Conservation (phyloP, 1,140 invertebrate species). For the Drosophila tsacasi region DNA sequence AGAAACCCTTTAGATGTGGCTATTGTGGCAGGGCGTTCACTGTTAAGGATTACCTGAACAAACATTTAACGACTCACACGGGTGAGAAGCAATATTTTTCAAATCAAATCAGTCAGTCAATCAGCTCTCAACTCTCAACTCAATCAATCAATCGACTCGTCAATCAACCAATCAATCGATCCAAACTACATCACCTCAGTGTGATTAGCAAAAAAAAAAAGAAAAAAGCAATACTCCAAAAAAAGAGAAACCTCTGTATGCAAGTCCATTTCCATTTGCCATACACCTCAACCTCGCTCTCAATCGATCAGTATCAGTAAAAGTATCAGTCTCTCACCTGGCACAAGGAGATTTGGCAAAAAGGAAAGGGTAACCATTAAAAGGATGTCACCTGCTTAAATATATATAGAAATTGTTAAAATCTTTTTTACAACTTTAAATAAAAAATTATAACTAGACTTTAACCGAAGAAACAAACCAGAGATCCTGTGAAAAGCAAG, state of each 20-base stretch:
- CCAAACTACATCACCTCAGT: conserved; percentile 44
- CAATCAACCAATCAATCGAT: conserved; percentile 54
- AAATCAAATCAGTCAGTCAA: conserved; percentile 84
- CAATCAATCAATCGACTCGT: conserved; percentile 65
- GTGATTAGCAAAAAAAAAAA: conserved; percentile 39
- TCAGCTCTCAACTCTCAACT: conserved; percentile 72
- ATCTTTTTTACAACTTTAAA: background rate
- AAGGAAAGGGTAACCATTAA: background rate
- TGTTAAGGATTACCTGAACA: conserved; percentile 85
- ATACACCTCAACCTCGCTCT: conserved; percentile 58
- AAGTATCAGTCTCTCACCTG: conserved; percentile 43
- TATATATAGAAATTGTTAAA: background rate
- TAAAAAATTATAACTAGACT: background rate
- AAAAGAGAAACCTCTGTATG: conserved; percentile 57
- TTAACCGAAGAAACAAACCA: background rate
- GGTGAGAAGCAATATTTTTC: conserved; percentile 85
- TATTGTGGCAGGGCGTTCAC: conserved; percentile 85
- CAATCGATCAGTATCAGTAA: conserved; percentile 29
- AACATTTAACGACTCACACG: conserved; percentile 85
- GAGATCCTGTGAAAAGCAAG: too few relatives aligned
- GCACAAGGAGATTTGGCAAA: conserved; percentile 2
- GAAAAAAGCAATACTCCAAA: conserved; percentile 41
- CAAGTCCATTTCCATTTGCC: conserved; percentile 77
- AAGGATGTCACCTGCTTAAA: background rate
- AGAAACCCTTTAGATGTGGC: conserved; percentile 85